Base-by-base conservation (phyloP, 2,888 invertebrate genomes). In the Antitype chi region DNA sequence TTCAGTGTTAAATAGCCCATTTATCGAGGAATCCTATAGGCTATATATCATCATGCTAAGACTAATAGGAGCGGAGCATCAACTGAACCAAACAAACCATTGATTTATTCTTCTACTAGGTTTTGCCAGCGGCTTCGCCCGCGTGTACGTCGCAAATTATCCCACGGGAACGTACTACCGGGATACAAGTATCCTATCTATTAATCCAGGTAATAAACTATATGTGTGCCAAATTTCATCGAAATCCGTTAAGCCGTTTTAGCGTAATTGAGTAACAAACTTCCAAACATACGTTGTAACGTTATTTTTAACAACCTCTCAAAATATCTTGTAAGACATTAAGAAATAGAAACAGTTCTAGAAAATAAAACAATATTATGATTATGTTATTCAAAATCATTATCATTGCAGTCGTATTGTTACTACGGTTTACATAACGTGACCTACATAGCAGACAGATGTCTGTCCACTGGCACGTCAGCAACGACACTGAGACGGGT, bases 401-500 rank as follows among this genome's bases (percentile, higher is more conserved):
- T 66, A 84, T 43, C n/a, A 69, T 63, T 53, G 38, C 57, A 72
- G 9, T 59, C n/a, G 13, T 43, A 72, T 28, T 53, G 43, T 55
- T 66, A 80, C 69, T 64, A 75, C 17, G 59, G 68, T 62, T 87
- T 85, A 83, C 76, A 86, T 83, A 88, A 87, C 63, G 23, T 70
- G 64, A 76, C 88, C 86, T 86, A 78, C 78, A 84, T 88, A 64
- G 67, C 70, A 70, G 66, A 79, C 70, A 32, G 67, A 81, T 57
- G 74, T 78, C 78, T 72, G 53, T 49, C 49, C 62, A 53, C 43
- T 64, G 57, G 59, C 85, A 82, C 78, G 74, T 78, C 70, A 25
- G 53, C 80, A 43, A 72, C 59, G 72, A 71, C 74, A 85, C 76
- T 87, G 77, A 76, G 62, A 53, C 55, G 25, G 52, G 66, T 82